Evolutionary conservation across 2,113 vertebrate genomes (phyloP).

Genomic region (Ploceus nigricollis): DNA sequence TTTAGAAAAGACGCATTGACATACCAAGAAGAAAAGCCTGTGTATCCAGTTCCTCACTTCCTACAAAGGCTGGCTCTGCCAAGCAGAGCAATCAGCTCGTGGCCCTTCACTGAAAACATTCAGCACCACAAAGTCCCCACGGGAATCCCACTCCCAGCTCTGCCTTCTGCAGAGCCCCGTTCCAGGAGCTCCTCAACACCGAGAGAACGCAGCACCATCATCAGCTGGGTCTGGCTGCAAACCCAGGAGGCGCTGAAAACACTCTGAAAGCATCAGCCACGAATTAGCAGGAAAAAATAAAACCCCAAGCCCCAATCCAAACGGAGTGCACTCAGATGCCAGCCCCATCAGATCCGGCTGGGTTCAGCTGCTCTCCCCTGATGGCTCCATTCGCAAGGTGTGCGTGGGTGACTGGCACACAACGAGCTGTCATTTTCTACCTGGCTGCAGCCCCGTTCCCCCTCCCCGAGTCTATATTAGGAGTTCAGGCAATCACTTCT

Average conservation of each 20-base stretch:
- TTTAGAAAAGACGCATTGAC: background rate
- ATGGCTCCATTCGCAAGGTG: background rate
- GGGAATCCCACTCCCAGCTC: background rate
- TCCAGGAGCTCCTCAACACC: background rate
- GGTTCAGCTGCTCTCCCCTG: background rate
- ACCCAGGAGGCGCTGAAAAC: background rate
- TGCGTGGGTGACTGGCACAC: background rate
- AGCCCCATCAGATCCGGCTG: background rate
- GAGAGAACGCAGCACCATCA: background rate
- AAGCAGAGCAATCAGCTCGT: background rate
- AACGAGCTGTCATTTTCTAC: background rate
- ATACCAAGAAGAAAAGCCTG: background rate
- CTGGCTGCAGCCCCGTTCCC: background rate
- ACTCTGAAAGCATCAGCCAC: background rate
- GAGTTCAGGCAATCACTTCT: background rate
- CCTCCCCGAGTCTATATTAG: background rate
- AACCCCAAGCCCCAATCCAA: background rate
- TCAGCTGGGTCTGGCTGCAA: background rate
- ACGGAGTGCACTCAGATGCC: background rate
- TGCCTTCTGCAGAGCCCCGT: background rate
- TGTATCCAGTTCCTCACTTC: background rate
- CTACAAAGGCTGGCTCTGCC: background rate
- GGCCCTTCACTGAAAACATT: fast-evolving
- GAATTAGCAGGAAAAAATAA: background rate
- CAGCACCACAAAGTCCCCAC: background rate